Evolutionary conservation across 2,113 vertebrate species (phyloP).

Genomic region (Tetrax tetrax): DNA sequence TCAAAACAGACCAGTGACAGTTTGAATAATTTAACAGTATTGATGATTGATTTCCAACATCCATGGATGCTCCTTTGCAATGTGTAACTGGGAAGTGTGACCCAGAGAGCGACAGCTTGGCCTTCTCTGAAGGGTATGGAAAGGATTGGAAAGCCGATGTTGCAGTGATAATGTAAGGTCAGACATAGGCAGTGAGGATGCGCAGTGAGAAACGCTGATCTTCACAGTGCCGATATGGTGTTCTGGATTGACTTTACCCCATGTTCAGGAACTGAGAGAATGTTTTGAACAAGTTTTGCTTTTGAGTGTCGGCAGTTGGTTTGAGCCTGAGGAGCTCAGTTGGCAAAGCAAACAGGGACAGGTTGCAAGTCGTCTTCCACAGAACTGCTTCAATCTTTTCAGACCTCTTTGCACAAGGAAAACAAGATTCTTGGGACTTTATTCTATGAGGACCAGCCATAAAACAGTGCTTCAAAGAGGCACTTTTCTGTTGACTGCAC

Average conservation of each 20-base stretch:
- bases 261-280: background rate
- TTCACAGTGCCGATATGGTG: background rate
- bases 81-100: background rate
- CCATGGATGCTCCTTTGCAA: background rate
- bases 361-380: background rate
- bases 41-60: background rate
- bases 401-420: background rate
- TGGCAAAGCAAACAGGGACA: background rate
- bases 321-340: background rate
- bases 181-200: background rate
- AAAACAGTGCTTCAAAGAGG: background rate
- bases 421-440: background rate
- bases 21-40: background rate
- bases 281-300: background rate
- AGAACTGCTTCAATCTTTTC: background rate
- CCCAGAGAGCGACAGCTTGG: background rate
- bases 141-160: background rate
- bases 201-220: background rate
- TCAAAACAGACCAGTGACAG: accelerated
- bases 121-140: background rate
- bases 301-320: background rate
- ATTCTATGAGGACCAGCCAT: background rate
- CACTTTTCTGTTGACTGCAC: background rate
- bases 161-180: background rate
- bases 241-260: background rate